Evolutionary conservation across 2,113 vertebrate species (phyloP).

Genomic region (Mesocricetus auratus): DNA sequence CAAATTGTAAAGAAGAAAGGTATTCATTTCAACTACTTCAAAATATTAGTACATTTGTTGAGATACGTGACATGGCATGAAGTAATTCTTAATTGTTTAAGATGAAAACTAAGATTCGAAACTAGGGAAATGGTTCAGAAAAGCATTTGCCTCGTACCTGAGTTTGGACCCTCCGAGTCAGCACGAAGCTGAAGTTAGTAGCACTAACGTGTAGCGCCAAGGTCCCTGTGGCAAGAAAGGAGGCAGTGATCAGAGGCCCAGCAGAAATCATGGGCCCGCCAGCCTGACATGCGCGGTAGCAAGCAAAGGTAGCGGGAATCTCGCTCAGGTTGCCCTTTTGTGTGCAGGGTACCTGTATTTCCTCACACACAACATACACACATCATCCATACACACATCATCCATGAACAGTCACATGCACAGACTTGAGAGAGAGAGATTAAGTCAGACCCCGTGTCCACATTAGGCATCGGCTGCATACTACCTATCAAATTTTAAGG

Average conservation of each 20-base stretch:
- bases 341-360: neutral
- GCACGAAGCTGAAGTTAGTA: neutral
- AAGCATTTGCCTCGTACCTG: neutral
- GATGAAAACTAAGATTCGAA: neutral
- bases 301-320: neutral
- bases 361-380: neutral
- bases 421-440: neutral
- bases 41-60: neutral
- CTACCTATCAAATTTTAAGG: neutral
- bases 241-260: too few relatives aligned
- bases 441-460: neutral
- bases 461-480: neutral
- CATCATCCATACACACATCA: neutral
- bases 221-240: neutral
- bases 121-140: neutral
- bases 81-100: neutral
- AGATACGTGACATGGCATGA: neutral
- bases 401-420: neutral
- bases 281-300: neutral
- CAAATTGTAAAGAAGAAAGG: neutral
- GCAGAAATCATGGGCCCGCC: neutral
- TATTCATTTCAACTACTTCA: conserved; percentile 25
- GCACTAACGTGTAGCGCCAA: neutral
- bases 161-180: neutral
- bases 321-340: neutral